Evolutionary conservation across 2,888 invertebrate species (phyloP).

Genomic region (Tetragonisca angustula): DNA sequence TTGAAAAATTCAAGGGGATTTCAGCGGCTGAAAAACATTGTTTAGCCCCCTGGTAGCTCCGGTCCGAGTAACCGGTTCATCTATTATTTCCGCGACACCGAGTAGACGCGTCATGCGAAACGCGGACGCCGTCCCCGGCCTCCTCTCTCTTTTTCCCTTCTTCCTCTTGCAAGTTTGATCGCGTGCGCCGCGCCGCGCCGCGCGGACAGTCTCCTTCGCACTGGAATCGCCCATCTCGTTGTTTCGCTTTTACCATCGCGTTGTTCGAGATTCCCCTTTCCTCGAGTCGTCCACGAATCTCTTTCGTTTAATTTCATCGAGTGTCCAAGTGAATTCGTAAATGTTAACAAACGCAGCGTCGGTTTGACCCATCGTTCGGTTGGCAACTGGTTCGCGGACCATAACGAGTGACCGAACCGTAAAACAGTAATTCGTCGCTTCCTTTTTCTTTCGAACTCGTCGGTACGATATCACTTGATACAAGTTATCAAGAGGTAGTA

Average conservation of each 20-base stretch:
- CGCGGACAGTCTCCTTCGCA: slow-evolving; percentile 13
- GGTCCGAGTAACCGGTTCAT: slow-evolving; percentile 76
- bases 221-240: neutral
- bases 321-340: no score
- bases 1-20: slow-evolving; percentile 80
- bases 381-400: no score
- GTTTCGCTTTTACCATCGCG: neutral
- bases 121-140: slow-evolving; percentile 52
- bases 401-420: no score
- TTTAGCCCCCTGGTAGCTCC: slow-evolving; percentile 73
- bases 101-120: slow-evolving; percentile 71
- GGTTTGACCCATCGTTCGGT: no score
- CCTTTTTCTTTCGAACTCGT: no score
- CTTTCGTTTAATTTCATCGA: neutral
- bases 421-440: no score
- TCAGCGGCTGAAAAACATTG: slow-evolving; percentile 80
- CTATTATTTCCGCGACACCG: slow-evolving; percentile 78
- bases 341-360: no score
- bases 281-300: neutral
- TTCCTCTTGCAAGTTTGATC: slow-evolving; percentile 50
- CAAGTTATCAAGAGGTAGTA: no score
- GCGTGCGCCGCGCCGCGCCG: slow-evolving; percentile 5
- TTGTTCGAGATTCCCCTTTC: no score
- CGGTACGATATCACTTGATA: no score
- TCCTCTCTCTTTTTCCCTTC: slow-evolving; percentile 18